Conservation (phyloP, 1,140 invertebrate genomes). For the Asobara japonica region DNA sequence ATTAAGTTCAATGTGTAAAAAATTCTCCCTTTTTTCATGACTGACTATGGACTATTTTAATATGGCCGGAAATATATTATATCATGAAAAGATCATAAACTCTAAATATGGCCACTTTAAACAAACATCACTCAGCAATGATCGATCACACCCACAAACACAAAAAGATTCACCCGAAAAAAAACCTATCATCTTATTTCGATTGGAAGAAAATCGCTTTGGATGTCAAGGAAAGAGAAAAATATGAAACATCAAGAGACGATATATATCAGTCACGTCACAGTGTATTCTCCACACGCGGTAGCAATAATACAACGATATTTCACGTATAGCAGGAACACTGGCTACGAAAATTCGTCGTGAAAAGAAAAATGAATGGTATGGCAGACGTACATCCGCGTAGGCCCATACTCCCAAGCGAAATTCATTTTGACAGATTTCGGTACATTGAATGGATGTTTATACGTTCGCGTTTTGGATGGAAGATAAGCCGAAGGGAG, state of each 20-base stretch:
- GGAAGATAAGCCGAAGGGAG: slow-evolving; percentile 49
- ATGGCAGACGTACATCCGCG: slow-evolving; percentile 8
- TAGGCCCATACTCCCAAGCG: slow-evolving; percentile 34
- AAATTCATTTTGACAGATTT: slow-evolving; percentile 68
- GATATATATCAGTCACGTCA: slow-evolving; percentile 32
- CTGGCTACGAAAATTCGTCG: slow-evolving; percentile 40
- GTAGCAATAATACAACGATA: slow-evolving; percentile 64
- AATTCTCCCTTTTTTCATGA: no score
- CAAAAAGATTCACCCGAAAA: background rate
- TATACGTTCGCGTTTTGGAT: slow-evolving; percentile 57
- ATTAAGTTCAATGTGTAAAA: no score
- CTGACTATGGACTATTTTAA: no score
- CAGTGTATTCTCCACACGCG: background rate
- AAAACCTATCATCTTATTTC: slow-evolving; percentile 12
- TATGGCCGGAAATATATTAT: no score
- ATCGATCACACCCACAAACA: background rate
- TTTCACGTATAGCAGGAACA: slow-evolving; percentile 61
- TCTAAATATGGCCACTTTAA: background rate
- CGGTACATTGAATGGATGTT: slow-evolving; percentile 67
- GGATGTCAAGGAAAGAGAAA: background rate
- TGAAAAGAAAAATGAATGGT: slow-evolving; percentile 62
- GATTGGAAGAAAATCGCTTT: slow-evolving; percentile 20
- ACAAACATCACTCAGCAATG: background rate
- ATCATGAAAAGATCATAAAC: background rate
- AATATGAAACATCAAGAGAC: slow-evolving; percentile 32